phyloP scores from a whole-genome alignment of 2,113 vertebrate genomes.

The Cettia cetti region DNA sequence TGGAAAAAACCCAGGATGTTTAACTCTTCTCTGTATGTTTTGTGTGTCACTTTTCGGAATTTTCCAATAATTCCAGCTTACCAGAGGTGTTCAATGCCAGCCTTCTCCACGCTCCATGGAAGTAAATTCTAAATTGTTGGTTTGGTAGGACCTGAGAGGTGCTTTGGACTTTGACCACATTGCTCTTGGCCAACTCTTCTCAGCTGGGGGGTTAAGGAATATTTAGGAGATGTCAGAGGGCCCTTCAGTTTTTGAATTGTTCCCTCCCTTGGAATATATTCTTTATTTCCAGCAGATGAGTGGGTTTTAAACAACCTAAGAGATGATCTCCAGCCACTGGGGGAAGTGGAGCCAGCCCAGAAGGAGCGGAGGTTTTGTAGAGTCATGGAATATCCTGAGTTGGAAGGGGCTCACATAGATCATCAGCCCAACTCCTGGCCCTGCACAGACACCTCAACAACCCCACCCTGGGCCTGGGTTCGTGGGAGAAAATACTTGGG shows the following conservation, averaged over 20 bases:
- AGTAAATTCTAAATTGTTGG: neutral
- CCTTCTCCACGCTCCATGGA: rapidly evolving
- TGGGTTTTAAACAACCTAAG: neutral
- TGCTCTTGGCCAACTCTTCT: neutral
- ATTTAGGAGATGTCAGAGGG: neutral
- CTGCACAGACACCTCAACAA: neutral
- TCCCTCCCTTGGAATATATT: neutral
- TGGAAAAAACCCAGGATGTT: neutral
- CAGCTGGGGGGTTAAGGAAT: neutral
- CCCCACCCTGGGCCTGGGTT: neutral
- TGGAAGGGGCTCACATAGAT: neutral
- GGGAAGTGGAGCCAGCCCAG: neutral
- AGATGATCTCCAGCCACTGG: neutral
- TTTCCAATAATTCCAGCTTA: neutral
- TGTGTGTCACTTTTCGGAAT: neutral
- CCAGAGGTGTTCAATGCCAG: neutral
- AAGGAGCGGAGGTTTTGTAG: neutral
- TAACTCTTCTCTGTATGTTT: neutral
- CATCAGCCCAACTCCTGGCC: neutral
- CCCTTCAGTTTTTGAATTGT: neutral
- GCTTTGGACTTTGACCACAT: neutral
- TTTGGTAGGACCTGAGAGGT: neutral
- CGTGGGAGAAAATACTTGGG: neutral
- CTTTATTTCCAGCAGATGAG: neutral
- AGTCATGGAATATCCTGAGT: neutral